Evolutionary conservation across 2,797 vertebrate genomes (phyloP).

Genomic region (Trachurus trachurus): DNA sequence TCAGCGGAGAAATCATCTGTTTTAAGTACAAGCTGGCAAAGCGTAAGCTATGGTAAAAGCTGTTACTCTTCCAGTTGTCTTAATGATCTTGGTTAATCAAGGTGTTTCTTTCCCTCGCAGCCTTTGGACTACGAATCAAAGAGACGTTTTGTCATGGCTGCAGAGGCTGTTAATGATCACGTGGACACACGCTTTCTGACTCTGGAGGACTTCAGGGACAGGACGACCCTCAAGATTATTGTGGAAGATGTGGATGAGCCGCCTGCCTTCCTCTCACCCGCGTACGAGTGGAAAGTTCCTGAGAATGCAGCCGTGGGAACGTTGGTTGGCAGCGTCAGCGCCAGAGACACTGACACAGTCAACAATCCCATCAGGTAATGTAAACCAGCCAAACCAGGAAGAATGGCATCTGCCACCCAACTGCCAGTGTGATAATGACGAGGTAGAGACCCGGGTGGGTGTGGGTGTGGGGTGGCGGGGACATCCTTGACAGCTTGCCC

Average conservation of each 20-base stretch:
- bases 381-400: slow-evolving; percentile 38
- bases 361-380: slow-evolving; percentile 89
- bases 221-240: slow-evolving; percentile 88
- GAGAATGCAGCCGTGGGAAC: slow-evolving; percentile 86
- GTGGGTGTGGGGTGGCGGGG: slow-evolving; percentile 6
- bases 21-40: slow-evolving; percentile 19
- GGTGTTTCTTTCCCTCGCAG: slow-evolving; percentile 74
- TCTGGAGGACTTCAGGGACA: slow-evolving; percentile 85
- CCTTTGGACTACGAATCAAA: slow-evolving; percentile 92
- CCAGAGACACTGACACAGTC: slow-evolving; percentile 89
- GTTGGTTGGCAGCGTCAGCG: slow-evolving; percentile 86
- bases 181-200: slow-evolving; percentile 84
- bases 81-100: slow-evolving; percentile 16
- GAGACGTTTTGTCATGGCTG: slow-evolving; percentile 85
- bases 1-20: slow-evolving; percentile 22
- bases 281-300: slow-evolving; percentile 89
- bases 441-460: slow-evolving; percentile 47
- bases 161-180: slow-evolving; percentile 88
- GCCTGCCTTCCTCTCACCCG: slow-evolving; percentile 86
- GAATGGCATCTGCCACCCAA: slow-evolving; percentile 70
- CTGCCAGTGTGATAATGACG: slow-evolving; percentile 62
- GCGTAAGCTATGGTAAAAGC: slow-evolving; percentile 16
- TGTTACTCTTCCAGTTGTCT: slow-evolving; percentile 14
- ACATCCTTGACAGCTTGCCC: slow-evolving; percentile 55
- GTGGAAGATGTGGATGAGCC: slow-evolving; percentile 94